Base-by-base conservation (phyloP, 2,113 vertebrate genomes). In the Tympanuchus pallidicinctus region DNA sequence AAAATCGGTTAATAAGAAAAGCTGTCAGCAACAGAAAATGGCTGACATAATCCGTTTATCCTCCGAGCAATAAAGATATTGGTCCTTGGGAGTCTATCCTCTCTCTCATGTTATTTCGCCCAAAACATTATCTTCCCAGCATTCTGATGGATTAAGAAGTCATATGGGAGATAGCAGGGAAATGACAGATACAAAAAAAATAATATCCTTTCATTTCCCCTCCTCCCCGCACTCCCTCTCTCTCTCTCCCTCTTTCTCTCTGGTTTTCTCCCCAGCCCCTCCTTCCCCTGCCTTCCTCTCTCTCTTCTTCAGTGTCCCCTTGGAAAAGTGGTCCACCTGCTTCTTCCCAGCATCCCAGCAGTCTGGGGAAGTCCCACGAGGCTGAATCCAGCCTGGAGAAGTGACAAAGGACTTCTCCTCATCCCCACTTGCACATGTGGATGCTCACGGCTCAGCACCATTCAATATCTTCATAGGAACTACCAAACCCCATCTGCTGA, bases 1-100 rank as follows among this genome's bases (percentile, higher is more conserved):
- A 99, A 99, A 99, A 99, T 99, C 99, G 99, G 99, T 99, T 99
- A 99, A 99, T 99, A 99, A 99, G 99, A 99, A 99, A 99, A 99
- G 99, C 99, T 99, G 99, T 99, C 99, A 99, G 99, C 99, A 98
- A 99, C 99, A 99, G 99, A 99, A 99, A 99, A 99, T 99, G 99
- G 99, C 99, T 99, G 99, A 99, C 99, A 99, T 99, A 99, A 99
- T 99, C 99, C 99, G 99, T 99, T 99, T 99, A 99, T 99, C 99
- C 99, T 99, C 98, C 98, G 98, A 99, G 99, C 99, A 99, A 99
- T 99, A 99, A 99, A 99, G 99, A 99, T 99, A 99, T 99, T 99
- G 99, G 99, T 99, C 99, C 99, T 99, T 99, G 99, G 99, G 99
- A 99, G 99, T 99, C 99, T 99, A 99, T 99, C 99, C 99, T 99